Conservation (phyloP, 2,888 invertebrate species). For the Lacanobia oleracea region DNA sequence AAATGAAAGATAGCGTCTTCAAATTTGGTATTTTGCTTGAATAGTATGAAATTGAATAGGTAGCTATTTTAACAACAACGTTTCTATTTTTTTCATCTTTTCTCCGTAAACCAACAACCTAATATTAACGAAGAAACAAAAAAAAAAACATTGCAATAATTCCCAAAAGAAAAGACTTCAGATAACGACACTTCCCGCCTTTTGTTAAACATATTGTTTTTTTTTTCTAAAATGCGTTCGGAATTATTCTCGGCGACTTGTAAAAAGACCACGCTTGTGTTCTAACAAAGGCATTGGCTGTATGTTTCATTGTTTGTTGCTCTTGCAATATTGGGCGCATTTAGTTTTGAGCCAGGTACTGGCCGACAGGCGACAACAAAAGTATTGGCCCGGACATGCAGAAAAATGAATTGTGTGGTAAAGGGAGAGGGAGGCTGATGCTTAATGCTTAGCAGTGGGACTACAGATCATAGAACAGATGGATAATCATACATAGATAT, state of each 20-base stretch:
- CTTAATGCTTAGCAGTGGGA: too few relatives aligned
- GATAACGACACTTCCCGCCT: neutral
- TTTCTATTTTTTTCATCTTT: too few relatives aligned
- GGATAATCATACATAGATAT: too few relatives aligned
- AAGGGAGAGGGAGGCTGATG: neutral
- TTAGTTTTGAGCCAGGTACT: neutral
- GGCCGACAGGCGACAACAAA: neutral
- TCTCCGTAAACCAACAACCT: neutral
- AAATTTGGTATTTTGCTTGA: too few relatives aligned
- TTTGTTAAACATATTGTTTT: slow-evolving; percentile 7
- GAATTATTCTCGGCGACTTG: neutral
- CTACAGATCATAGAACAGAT: too few relatives aligned
- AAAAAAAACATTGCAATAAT: slow-evolving; percentile 8
- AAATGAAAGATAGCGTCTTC: neutral
- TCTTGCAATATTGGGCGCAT: neutral
- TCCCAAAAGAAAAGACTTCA: neutral
- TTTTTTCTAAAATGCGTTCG: neutral
- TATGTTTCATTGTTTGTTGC: neutral
- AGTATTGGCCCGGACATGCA: neutral
- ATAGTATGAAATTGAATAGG: too few relatives aligned
- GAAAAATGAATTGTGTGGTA: neutral
- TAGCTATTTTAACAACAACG: too few relatives aligned
- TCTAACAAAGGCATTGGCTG: neutral
- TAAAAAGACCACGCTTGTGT: slow-evolving; percentile 24
- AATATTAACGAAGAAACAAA: neutral